Base-by-base conservation (phyloP, 2,113 vertebrate species). In the Lutjanus erythropterus region DNA sequence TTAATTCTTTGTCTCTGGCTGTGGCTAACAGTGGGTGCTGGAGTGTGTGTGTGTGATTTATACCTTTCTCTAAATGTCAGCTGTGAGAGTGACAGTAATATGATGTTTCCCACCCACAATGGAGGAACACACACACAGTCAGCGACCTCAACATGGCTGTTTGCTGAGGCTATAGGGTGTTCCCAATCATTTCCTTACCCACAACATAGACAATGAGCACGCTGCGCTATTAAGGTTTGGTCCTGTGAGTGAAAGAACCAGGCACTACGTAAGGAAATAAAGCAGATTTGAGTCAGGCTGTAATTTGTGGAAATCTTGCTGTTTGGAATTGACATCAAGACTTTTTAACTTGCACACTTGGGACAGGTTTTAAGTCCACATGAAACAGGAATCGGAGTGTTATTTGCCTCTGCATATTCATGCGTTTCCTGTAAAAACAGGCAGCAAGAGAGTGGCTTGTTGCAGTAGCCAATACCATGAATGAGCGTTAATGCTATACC, bases 71-170 rank as follows among this genome's bases (percentile, higher is more conserved):
- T 80, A 62, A 72, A 70, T 71, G 81, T 89, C 76, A 84, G 84
- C 70, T 83, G 74, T 83, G 88, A 88, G 85, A 89, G 75, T 90
- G 89, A 90, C 83, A 87, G 81, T 87, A 93, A 91, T 93, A 78
- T 78, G 64, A 91, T 68, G 85, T 89, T 90, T 93, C 86, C 90
- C 89, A 91, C 88, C 88, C 93, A 90, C 83, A 90, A 67, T 16
- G 88, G 64, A 74, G 74, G 88, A 93, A 89, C 89, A 90, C 90
- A 93, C 88, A 89, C 88, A 88, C 87, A 90, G 88, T 47, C 59
- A n/a, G 69, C 60, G 86, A 90, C 89, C 91, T 92, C 89, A 89
- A 87, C 84, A 82, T 50, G 58, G 79, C 85, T 83, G 78, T 85
- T 84, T 71, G 75, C 78, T 85, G 47, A 69, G 59, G 67, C 78